Evolutionary conservation across 2,113 vertebrate genomes (phyloP), one percentile per base, ranked within the genome.

Genomic region (Oenanthe oenanthe): DNA sequence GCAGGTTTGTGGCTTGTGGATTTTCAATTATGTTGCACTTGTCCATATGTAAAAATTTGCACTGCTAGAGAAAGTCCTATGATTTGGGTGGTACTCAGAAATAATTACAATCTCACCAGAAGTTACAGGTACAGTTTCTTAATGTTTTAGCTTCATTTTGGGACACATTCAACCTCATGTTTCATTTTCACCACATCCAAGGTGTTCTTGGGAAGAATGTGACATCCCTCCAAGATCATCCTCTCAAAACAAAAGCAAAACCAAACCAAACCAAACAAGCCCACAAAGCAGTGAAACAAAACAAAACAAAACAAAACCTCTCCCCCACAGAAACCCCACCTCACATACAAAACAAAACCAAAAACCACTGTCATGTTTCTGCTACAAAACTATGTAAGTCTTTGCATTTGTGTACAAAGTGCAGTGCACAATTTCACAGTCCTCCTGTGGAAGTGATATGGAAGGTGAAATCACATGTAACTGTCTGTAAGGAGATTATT

Each of bases 151-250:
- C 28, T 51, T 72, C 10, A 29, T 57, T 81, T 86, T 76, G 57
- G 47, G 47, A 72, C 15, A n/a, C 13, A 29, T 72, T 81, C 60
- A 75, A 68, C 5, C 6, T 25, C 31, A 42, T 7, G 5, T 72
- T 85, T 85, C 19, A 61, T 79, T 95, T 89, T 85, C n/a, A 76
- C 36, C 66, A 57, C 88, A 79, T 82, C n/a, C 53, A 93, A 72
- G 19, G 26, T 79, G 25, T 3, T 95, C 50, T 75, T 75, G 3
- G 29, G 17, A 77, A 74, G 36, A 54, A 67, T 84, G 32, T n/a
- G n/a, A 57, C 24, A 58, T 20, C 72, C 18, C 66, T 94, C 70
- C 81, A 85, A 74, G 31, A 78, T 36, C 12, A 38, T 24, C 4
- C 7, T 80, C 36, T 40, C 19, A 24, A 51, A 42, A 70, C 26